Conservation (phyloP, 2,113 vertebrate species). For the Cyphomyrus discorhynchus region DNA sequence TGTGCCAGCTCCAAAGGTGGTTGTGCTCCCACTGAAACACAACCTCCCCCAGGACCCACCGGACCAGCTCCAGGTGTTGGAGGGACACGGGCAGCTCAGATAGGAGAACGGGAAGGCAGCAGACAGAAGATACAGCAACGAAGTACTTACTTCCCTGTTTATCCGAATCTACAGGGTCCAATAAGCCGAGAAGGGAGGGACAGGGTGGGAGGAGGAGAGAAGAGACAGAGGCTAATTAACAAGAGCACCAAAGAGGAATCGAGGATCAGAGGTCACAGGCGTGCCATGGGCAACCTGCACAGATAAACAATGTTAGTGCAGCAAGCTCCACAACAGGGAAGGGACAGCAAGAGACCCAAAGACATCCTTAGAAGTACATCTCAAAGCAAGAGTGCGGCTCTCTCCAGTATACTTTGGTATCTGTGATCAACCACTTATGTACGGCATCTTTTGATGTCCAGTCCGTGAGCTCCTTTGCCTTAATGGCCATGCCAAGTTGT, state of each 20-base stretch:
- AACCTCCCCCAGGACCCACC: not conserved
- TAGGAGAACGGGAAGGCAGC: slow-evolving; percentile 33
- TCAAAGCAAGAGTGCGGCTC: not conserved
- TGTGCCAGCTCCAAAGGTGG: not conserved
- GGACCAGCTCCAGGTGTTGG: not conserved
- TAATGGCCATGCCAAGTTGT: not conserved
- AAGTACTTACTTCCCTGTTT: slow-evolving; percentile 82
- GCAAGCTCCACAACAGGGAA: not conserved
- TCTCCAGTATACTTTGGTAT: not conserved
- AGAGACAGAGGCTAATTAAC: slow-evolving; percentile 54
- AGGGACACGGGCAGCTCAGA: slow-evolving; percentile 14
- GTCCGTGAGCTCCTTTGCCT: not conserved
- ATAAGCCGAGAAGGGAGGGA: slow-evolving; percentile 26
- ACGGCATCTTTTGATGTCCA: not conserved
- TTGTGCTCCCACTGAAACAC: not conserved
- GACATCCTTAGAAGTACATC: not conserved
- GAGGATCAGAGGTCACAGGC: slow-evolving; percentile 49
- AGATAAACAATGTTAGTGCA: slow-evolving; percentile 18
- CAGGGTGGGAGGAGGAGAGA: slow-evolving; percentile 59
- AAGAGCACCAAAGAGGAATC: slow-evolving; percentile 59
- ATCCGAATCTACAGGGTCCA: slow-evolving; percentile 79
- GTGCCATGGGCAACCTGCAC: slow-evolving; percentile 29
- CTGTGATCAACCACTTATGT: not conserved
- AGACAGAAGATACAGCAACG: slow-evolving; percentile 52
- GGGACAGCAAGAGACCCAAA: not conserved